Conservation (phyloP, 2,888 invertebrate species). For the Altica lythri region DNA sequence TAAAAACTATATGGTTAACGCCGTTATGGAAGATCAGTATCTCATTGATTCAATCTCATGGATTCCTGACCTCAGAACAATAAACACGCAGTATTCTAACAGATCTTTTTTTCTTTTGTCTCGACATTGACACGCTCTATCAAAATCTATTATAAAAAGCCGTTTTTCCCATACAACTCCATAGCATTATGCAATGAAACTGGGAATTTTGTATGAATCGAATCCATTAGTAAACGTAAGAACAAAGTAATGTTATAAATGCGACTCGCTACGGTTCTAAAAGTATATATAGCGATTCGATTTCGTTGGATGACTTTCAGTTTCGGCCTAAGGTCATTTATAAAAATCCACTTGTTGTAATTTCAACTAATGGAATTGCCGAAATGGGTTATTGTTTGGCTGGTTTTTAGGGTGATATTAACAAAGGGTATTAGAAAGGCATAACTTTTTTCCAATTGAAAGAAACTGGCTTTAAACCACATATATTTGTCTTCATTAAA, state of each 20-base stretch:
- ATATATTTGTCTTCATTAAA: too few relatives aligned
- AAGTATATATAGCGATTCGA: slow-evolving; percentile 5
- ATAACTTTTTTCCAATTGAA: too few relatives aligned
- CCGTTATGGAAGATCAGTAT: too few relatives aligned
- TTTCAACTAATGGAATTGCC: slow-evolving; percentile 14
- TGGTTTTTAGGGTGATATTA: too few relatives aligned
- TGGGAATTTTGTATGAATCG: slow-evolving; percentile 22
- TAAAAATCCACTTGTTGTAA: slow-evolving; percentile 20
- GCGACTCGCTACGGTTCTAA: slow-evolving; percentile 13
- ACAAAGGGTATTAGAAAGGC: too few relatives aligned
- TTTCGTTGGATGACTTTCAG: slow-evolving; percentile 13
- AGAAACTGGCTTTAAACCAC: too few relatives aligned
- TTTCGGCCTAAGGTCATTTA: slow-evolving; percentile 16
- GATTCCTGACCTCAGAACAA: slow-evolving; percentile 11
- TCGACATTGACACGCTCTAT: slow-evolving; percentile 21
- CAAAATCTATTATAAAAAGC: slow-evolving; percentile 25
- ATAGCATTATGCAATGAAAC: slow-evolving; percentile 18
- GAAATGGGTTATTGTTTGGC: slow-evolving; percentile 16
- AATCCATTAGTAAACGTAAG: slow-evolving; percentile 24
- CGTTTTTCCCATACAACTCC: slow-evolving; percentile 26
- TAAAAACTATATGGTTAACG: too few relatives aligned
- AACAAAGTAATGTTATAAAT: slow-evolving; percentile 25
- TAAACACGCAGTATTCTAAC: slow-evolving; percentile 8
- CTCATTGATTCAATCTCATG: too few relatives aligned
- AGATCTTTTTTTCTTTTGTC: slow-evolving; percentile 15